phyloP scores from a whole-genome alignment of 2,888 invertebrate species.

The Papilio elwesi region DNA sequence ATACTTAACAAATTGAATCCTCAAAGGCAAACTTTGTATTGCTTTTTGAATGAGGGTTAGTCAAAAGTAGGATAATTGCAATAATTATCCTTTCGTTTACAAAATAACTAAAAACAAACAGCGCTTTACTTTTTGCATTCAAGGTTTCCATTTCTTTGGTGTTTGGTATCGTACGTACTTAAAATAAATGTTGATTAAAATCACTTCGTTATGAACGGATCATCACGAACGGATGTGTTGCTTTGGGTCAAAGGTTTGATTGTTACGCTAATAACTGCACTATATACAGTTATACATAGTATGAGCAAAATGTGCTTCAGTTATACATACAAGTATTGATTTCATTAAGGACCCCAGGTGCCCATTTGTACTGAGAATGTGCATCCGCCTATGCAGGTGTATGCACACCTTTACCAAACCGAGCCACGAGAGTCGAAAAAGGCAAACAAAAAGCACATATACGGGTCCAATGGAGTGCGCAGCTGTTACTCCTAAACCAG shows the following conservation, averaged over 20 bases:
- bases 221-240: no score
- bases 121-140: no score
- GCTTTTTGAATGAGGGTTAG: neutral
- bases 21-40: slow-evolving; percentile 12
- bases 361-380: slow-evolving; percentile 6
- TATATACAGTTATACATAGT: neutral
- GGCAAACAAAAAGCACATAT: slow-evolving; percentile 22
- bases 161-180: no score
- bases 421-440: slow-evolving; percentile 19
- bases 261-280: neutral
- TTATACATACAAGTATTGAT: neutral
- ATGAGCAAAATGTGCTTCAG: neutral
- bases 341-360: neutral
- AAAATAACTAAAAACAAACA: neutral
- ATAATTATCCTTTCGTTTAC: neutral
- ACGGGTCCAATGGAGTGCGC: slow-evolving; percentile 31
- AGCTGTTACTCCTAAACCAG: slow-evolving; percentile 37
- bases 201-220: no score
- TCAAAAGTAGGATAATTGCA: slow-evolving; percentile 10
- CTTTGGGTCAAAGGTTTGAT: no score
- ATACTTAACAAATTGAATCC: slow-evolving; percentile 10
- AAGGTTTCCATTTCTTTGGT: no score
- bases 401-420: slow-evolving; percentile 35
- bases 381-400: slow-evolving; percentile 38
- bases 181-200: no score